Conservation (phyloP, 2,888 invertebrate genomes). For the Drosophila mimica region DNA sequence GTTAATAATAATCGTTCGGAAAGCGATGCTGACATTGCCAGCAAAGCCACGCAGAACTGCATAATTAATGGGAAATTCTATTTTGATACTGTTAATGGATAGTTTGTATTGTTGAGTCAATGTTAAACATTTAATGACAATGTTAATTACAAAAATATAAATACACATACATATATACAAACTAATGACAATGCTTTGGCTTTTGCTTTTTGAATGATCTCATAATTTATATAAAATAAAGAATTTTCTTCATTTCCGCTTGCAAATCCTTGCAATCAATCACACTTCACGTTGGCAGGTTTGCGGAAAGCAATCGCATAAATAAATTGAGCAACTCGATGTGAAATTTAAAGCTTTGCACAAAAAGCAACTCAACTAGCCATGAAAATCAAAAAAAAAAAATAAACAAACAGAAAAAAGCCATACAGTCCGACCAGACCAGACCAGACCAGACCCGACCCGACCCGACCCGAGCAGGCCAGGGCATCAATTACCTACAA, state of each 20-base stretch:
- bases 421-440: background rate
- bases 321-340: slow-evolving; percentile 4
- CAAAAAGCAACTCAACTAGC: slow-evolving; percentile 47
- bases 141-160: slow-evolving; percentile 5
- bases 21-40: slow-evolving; percentile 18
- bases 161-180: background rate
- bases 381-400: slow-evolving; percentile 63
- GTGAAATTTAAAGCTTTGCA: slow-evolving; percentile 12
- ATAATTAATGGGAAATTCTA: slow-evolving; percentile 48
- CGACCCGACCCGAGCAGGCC: background rate
- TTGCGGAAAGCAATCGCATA: slow-evolving; percentile 4
- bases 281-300: background rate
- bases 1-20: slow-evolving; percentile 57
- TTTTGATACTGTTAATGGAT: slow-evolving; percentile 40
- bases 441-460: background rate
- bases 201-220: slow-evolving; percentile 38
- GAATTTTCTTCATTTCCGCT: slow-evolving; percentile 7
- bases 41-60: slow-evolving; percentile 9
- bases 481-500: slow-evolving; percentile 53
- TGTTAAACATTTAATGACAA: slow-evolving; percentile 4
- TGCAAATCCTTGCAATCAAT: slow-evolving; percentile 10
- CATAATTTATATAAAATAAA: slow-evolving; percentile 24
- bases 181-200: background rate
- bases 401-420: background rate
- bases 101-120: slow-evolving; percentile 21